Percentiles rank a stretch among this genome's conserved stretches.
These are phyloP conservation scores for Conchocele bisecta DNA, from an alignment of 2,888 invertebrate genomes.

Conservation along the genomic window DNA sequence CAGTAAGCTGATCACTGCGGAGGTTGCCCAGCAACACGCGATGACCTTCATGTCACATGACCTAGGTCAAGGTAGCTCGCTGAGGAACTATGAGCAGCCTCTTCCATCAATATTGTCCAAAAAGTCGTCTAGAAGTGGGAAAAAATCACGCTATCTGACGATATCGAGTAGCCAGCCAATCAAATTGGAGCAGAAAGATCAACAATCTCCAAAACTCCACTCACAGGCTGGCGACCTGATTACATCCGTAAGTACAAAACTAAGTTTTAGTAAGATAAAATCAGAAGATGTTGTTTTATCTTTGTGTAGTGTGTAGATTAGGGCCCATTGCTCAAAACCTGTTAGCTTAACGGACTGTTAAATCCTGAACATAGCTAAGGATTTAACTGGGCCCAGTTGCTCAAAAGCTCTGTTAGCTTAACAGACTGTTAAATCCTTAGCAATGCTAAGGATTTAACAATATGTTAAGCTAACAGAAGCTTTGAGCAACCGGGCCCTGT, in stretches of 20 bases:
- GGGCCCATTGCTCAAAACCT: too few species aligned
- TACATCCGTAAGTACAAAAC: slow-evolving; percentile 64
- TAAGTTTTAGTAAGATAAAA: too few species aligned
- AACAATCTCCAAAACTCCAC: slow-evolving; percentile 63
- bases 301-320: too few species aligned
- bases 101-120: slow-evolving; percentile 49
- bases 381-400: too few species aligned
- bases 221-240: slow-evolving; percentile 75
- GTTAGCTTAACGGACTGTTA: too few species aligned
- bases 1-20: slow-evolving; percentile 40
- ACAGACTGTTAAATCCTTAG: too few species aligned
- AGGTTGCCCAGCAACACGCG: slow-evolving; percentile 26
- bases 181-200: slow-evolving; percentile 64
- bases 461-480: too few species aligned
- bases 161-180: slow-evolving; percentile 86
- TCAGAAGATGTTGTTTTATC: too few species aligned
- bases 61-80: not conserved
- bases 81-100: slow-evolving; percentile 44
- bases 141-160: slow-evolving; percentile 91
- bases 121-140: slow-evolving; percentile 29
- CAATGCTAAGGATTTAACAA: too few species aligned
- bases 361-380: too few species aligned
- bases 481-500: too few species aligned
- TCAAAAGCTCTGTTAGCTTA: too few species aligned
- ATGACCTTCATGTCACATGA: not conserved